Evolutionary conservation across 2,113 vertebrate species (phyloP).

Genomic region (Percina caprodes): DNA sequence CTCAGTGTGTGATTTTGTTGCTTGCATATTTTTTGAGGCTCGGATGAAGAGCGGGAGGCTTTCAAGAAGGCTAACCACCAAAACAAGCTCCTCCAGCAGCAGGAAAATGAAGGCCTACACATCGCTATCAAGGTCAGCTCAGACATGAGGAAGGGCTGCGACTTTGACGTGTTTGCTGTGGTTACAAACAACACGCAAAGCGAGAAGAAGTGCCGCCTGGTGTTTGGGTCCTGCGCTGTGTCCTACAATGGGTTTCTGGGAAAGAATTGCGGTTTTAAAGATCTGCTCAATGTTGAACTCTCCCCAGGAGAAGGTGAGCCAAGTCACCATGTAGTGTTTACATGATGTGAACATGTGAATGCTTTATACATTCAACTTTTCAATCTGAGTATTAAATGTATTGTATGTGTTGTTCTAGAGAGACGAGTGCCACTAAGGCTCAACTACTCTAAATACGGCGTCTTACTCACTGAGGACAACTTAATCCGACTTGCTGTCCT

Average conservation of each 20-base stretch:
- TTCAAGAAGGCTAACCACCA: conserved; percentile 87
- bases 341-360: neutral
- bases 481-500: conserved; percentile 90
- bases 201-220: conserved; percentile 82
- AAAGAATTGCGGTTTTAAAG: conserved; percentile 86
- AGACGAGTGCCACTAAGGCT: conserved; percentile 85
- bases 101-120: conserved; percentile 78
- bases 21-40: conserved; percentile 80
- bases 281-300: conserved; percentile 82
- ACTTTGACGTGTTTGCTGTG: conserved; percentile 90
- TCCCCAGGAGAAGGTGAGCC: conserved; percentile 82
- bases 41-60: conserved; percentile 87
- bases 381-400: neutral
- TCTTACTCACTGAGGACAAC: conserved; percentile 88
- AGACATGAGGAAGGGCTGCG: conserved; percentile 88
- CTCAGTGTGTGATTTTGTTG: neutral
- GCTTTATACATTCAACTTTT: neutral
- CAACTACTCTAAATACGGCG: conserved; percentile 87
- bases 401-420: conserved; percentile 77
- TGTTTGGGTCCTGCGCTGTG: conserved; percentile 84
- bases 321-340: neutral
- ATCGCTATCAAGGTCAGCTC: conserved; percentile 87
- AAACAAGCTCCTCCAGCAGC: conserved; percentile 78
- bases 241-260: conserved; percentile 87
- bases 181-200: conserved; percentile 81